Conservation (phyloP, 2,797 vertebrate species). For the Rhabdophis nuchalis region DNA sequence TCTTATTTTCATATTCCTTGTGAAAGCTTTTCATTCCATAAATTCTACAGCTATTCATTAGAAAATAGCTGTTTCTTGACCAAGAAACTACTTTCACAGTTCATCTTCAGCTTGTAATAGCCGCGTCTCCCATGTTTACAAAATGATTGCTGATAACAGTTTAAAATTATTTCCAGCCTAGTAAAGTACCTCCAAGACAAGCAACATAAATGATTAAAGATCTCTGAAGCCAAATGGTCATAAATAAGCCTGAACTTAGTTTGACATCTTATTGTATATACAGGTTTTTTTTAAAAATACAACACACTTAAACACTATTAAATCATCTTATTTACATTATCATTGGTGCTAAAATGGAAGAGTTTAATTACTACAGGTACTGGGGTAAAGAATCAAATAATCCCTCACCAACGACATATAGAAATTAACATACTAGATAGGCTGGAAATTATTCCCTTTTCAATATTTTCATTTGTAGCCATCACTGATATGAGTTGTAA, state of each 20-base stretch:
- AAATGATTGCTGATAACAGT: conserved; percentile 53
- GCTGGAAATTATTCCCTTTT: conserved; percentile 68
- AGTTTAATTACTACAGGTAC: conserved; percentile 77
- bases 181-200: conserved; percentile 67
- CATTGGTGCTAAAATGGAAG: conserved; percentile 71
- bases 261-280: conserved; percentile 79
- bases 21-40: conserved; percentile 28
- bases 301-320: conserved; percentile 76
- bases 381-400: conserved; percentile 67
- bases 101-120: conserved; percentile 62
- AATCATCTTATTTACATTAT: conserved; percentile 84
- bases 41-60: conserved; percentile 31
- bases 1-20: conserved; percentile 43
- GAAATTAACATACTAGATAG: conserved; percentile 64
- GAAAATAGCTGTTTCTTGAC: conserved; percentile 25
- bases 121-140: conserved; percentile 42
- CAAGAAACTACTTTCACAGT: conserved; percentile 37
- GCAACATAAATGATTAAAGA: conserved; percentile 70
- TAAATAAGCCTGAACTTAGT: conserved; percentile 78
- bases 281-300: conserved; percentile 69
- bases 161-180: conserved; percentile 73
- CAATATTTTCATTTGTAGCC: conserved; percentile 56
- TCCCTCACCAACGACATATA: conserved; percentile 66
- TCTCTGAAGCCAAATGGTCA: conserved; percentile 68
- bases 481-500: conserved; percentile 63